These are phyloP conservation scores for Drosophila bocqueti DNA, from an alignment of 1,140 invertebrate genomes.

Conservation along the genomic window DNA sequence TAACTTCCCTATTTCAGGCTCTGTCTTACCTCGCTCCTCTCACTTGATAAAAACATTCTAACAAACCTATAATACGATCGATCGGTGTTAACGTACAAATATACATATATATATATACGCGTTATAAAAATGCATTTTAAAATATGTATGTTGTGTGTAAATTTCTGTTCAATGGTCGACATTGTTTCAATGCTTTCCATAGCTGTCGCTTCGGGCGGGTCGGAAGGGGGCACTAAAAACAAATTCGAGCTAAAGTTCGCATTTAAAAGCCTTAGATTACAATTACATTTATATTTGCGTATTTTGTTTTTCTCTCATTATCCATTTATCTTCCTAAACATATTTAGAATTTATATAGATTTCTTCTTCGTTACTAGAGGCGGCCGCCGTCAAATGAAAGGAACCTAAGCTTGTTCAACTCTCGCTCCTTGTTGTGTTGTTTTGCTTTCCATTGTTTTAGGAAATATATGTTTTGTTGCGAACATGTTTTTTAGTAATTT, in stretches of 20 bases:
- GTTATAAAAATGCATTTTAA: slow-evolving; percentile 73
- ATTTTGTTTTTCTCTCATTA: background rate
- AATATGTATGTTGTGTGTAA: slow-evolving; percentile 47
- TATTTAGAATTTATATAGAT: slow-evolving; percentile 15
- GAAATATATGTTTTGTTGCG: slow-evolving; percentile 26
- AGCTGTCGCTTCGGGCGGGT: slow-evolving; percentile 9
- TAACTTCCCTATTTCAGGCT: slow-evolving; percentile 18
- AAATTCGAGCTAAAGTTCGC: slow-evolving; percentile 58
- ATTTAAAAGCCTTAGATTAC: slow-evolving; percentile 55
- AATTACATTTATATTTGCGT: slow-evolving; percentile 17
- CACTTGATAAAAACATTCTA: slow-evolving; percentile 62
- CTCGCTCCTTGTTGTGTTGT: slow-evolving; percentile 6
- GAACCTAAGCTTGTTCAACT: slow-evolving; percentile 32
- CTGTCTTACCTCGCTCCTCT: background rate
- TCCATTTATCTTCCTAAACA: slow-evolving; percentile 1
- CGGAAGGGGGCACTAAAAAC: slow-evolving; percentile 54
- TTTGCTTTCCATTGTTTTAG: slow-evolving; percentile 8
- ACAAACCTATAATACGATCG: slow-evolving; percentile 48
- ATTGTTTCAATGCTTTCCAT: slow-evolving; percentile 21
- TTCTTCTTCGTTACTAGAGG: slow-evolving; percentile 44
- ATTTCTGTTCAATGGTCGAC: slow-evolving; percentile 24
- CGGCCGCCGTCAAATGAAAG: slow-evolving; percentile 41
- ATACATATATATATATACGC: slow-evolving; percentile 29
- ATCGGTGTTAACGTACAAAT: slow-evolving; percentile 40
- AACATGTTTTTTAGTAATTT: slow-evolving; percentile 33